A percentile compares a stretch with the other conserved stretches of the same genome.
Evolutionary conservation across 2,113 vertebrate genomes (phyloP).

Genomic region (Xyliphius kryptos): DNA sequence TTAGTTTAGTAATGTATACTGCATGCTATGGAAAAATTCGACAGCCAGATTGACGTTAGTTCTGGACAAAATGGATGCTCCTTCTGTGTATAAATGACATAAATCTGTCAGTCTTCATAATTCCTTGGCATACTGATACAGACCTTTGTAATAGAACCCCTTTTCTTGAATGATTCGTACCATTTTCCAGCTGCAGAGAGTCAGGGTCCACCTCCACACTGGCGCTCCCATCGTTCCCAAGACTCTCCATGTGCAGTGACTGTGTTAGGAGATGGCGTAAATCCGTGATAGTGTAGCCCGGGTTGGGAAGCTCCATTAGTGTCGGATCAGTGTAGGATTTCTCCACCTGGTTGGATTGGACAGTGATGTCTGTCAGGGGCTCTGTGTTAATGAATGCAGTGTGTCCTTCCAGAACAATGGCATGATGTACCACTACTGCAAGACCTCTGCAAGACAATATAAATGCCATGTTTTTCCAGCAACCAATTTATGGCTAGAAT

Average conservation of each 20-base stretch:
- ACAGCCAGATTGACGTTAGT: no score
- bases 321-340: slow-evolving; percentile 65
- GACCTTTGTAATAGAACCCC: no score
- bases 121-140: no score
- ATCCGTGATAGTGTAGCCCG: slow-evolving; percentile 81
- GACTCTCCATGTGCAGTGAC: slow-evolving; percentile 74
- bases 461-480: no score
- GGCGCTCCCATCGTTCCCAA: slow-evolving; percentile 61
- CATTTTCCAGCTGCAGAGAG: slow-evolving; percentile 68
- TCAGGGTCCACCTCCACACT: slow-evolving; percentile 65
- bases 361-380: slow-evolving; percentile 79
- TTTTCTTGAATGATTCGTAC: slow-evolving; percentile 50
- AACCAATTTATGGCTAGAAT: no score
- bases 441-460: slow-evolving; percentile 58
- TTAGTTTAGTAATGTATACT: no score
- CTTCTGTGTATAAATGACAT: no score
- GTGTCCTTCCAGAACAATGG: slow-evolving; percentile 77
- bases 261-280: slow-evolving; percentile 82
- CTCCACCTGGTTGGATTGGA: slow-evolving; percentile 85
- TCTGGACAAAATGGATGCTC: no score
- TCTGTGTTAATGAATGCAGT: slow-evolving; percentile 66
- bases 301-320: slow-evolving; percentile 80
- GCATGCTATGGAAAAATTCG: no score
- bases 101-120: no score
- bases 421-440: slow-evolving; percentile 75